phyloP scores from a whole-genome alignment of 2,888 invertebrate genomes.

The Drosophila ustulata region DNA sequence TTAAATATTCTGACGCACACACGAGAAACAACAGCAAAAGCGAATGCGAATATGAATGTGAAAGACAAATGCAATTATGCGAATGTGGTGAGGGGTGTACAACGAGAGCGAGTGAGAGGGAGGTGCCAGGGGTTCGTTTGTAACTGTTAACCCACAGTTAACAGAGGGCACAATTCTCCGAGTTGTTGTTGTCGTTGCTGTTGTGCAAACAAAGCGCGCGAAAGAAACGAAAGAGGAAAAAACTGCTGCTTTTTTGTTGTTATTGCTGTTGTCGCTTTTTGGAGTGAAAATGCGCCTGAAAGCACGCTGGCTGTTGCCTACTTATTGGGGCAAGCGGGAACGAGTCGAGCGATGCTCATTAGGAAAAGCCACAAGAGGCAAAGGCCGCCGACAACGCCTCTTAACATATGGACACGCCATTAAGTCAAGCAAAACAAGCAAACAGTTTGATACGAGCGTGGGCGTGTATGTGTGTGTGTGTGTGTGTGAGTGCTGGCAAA shows the following conservation, averaged over 20 bases:
- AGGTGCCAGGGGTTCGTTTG: background rate
- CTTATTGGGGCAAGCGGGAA: conserved; percentile 48
- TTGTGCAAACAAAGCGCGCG: conserved; percentile 39
- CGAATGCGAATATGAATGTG: conserved; percentile 36
- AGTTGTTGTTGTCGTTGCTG: conserved; percentile 20
- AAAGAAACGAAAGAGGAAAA: conserved; percentile 5
- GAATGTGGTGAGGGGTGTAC: background rate
- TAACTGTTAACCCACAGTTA: conserved; percentile 33
- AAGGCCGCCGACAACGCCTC: background rate
- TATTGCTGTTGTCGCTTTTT: conserved; percentile 18
- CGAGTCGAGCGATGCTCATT: conserved; percentile 33
- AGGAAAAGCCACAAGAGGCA: conserved; percentile 35
- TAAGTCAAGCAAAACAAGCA: conserved; percentile 28
- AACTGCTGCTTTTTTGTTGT: conserved; percentile 5
- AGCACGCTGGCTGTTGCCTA: conserved; percentile 43
- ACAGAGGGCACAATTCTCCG: conserved; percentile 10
- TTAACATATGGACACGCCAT: conserved; percentile 49
- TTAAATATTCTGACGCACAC: conserved; percentile 51
- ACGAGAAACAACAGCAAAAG: conserved; percentile 27
- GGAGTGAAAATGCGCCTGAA: conserved; percentile 16
- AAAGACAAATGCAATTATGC: conserved; percentile 64
- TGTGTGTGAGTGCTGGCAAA: conserved; percentile 35
- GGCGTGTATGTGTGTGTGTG: conserved; percentile 6
- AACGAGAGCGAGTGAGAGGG: background rate
- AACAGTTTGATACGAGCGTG: conserved; percentile 5